Conservation (phyloP, 2,888 invertebrate genomes). For the Tineola bisselliella region DNA sequence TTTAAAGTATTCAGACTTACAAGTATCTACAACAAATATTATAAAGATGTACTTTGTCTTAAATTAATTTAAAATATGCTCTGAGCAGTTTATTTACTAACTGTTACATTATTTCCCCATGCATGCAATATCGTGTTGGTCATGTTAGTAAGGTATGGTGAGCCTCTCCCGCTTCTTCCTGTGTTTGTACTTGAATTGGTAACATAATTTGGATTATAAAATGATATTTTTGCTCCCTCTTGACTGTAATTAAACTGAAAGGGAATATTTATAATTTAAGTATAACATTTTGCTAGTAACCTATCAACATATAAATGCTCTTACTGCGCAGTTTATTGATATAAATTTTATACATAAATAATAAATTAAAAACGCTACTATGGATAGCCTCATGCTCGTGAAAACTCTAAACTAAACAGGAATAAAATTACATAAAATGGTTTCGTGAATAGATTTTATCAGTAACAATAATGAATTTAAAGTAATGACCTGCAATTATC, state of each 20-base stretch:
- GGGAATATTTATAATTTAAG: background rate
- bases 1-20: background rate
- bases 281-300: background rate
- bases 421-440: too few relatives aligned
- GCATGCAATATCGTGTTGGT: background rate
- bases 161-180: background rate
- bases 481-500: too few relatives aligned
- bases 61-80: too few relatives aligned
- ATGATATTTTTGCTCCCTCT: background rate
- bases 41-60: too few relatives aligned
- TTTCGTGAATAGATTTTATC: too few relatives aligned
- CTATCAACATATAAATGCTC: background rate
- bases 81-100: background rate
- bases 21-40: background rate
- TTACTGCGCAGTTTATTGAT: background rate
- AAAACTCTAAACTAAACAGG: too few relatives aligned
- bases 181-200: background rate
- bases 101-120: constrained; percentile 9
- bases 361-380: background rate
- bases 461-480: too few relatives aligned
- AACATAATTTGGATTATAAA: constrained; percentile 1
- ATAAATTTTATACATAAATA: background rate
- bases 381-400: background rate
- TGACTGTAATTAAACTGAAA: background rate
- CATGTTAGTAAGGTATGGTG: background rate